Conservation (phyloP, 1,140 invertebrate species). For the Aphis gossypii region DNA sequence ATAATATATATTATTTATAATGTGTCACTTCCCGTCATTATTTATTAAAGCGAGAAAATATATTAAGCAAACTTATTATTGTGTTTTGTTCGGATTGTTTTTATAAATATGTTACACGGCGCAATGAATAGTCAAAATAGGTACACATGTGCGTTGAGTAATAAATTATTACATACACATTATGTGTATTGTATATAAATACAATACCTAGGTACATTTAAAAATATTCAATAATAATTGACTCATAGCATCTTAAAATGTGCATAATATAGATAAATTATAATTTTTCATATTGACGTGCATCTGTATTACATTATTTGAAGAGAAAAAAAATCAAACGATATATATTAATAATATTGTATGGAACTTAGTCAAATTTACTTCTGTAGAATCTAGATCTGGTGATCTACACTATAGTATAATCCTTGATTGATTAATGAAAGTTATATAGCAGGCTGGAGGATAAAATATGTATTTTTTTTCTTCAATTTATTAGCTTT, state of each 20-base stretch:
- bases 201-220: too few relatives aligned
- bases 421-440: neutral
- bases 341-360: too few relatives aligned
- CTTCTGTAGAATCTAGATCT: too few relatives aligned
- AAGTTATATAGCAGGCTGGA: neutral
- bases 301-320: neutral
- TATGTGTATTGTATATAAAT: too few relatives aligned
- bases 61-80: neutral
- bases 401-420: too few relatives aligned
- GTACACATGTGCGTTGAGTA: neutral
- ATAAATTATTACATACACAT: neutral
- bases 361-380: too few relatives aligned
- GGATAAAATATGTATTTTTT: neutral
- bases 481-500: neutral
- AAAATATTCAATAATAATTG: too few relatives aligned
- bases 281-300: neutral
- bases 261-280: too few relatives aligned
- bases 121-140: neutral
- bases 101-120: neutral
- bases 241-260: too few relatives aligned
- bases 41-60: too few relatives aligned
- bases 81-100: neutral
- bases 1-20: too few relatives aligned
- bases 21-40: too few relatives aligned
- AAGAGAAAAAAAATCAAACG: neutral